Conservation (phyloP, 2,797 vertebrate genomes). For the Peromyscus aztecus region DNA sequence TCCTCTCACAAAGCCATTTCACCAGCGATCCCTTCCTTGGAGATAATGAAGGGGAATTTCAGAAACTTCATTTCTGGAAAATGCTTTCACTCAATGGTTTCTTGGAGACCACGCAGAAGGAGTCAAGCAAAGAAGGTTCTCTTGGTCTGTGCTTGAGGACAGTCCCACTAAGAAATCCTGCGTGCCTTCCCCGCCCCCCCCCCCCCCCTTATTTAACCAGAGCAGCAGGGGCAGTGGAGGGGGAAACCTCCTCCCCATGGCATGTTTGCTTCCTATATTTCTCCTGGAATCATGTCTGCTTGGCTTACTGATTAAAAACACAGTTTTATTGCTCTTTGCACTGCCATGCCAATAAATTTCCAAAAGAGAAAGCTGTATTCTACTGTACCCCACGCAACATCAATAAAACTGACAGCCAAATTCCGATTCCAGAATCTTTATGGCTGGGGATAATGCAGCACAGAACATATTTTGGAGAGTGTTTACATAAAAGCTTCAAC, state of each 20-base stretch:
- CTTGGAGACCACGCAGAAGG: conserved; percentile 59
- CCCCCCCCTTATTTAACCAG: conserved; percentile 62
- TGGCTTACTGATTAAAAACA: conserved; percentile 81
- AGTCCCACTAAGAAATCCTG: background rate
- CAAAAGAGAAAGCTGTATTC: conserved; percentile 78
- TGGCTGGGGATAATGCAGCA: conserved; percentile 79
- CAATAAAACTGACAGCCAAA: conserved; percentile 84
- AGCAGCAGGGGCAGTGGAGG: background rate
- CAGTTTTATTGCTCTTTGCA: conserved; percentile 76
- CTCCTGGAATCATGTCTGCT: conserved; percentile 65
- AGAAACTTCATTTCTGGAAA: conserved; percentile 50
- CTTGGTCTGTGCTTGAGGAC: conserved; percentile 31
- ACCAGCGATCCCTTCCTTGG: background rate
- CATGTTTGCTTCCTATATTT: conserved; percentile 72
- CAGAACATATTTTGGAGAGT: conserved; percentile 82
- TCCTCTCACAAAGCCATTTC: background rate
- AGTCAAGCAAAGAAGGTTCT: conserved; percentile 23
- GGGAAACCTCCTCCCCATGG: conserved; percentile 57
- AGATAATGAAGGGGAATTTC: background rate
- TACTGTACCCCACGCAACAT: conserved; percentile 78
- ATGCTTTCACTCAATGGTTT: background rate
- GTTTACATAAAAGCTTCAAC: conserved; percentile 83
- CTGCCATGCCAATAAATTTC: conserved; percentile 76
- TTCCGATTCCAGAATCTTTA: conserved; percentile 83
- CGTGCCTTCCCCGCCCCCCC: too few relatives aligned